Percentiles rank a stretch among this genome's conserved stretches.
phyloP scores from a whole-genome alignment of 2,113 vertebrate genomes.

The Phaetusa simplex region DNA sequence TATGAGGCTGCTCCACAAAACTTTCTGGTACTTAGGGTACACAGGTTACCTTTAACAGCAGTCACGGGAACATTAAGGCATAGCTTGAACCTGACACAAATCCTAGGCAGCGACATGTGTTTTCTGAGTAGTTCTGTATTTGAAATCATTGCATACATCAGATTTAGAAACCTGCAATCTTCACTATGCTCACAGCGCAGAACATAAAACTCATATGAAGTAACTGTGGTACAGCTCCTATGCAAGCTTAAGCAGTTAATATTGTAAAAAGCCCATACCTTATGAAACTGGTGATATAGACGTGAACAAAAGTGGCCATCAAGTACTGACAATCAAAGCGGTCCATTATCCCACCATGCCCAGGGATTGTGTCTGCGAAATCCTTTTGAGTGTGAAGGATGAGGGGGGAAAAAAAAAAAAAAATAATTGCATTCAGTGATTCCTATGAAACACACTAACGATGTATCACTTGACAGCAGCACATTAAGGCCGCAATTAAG shows the following conservation, averaged over 20 bases:
- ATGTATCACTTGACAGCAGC: not conserved
- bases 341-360: conserved; percentile 98
- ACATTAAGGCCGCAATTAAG: not conserved
- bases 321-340: conserved; percentile 98
- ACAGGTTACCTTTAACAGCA: not conserved
- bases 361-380: conserved; percentile 96
- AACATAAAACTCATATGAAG: not conserved
- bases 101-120: not conserved
- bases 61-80: not conserved
- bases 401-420: not conserved
- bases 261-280: conserved; percentile 74
- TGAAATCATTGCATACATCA: not conserved
- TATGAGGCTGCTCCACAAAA: not conserved
- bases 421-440: not conserved
- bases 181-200: not conserved
- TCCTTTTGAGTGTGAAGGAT: conserved; percentile 76
- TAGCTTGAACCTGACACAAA: not conserved
- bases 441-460: accelerated
- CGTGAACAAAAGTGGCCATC: conserved; percentile 98
- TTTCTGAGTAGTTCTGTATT: not conserved
- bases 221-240: not conserved
- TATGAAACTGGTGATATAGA: conserved; percentile 97
- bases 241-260: not conserved
- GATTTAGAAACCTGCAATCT: not conserved
- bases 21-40: not conserved